phyloP scores from a whole-genome alignment of 2,113 vertebrate genomes.

The Mustela lutreola region DNA sequence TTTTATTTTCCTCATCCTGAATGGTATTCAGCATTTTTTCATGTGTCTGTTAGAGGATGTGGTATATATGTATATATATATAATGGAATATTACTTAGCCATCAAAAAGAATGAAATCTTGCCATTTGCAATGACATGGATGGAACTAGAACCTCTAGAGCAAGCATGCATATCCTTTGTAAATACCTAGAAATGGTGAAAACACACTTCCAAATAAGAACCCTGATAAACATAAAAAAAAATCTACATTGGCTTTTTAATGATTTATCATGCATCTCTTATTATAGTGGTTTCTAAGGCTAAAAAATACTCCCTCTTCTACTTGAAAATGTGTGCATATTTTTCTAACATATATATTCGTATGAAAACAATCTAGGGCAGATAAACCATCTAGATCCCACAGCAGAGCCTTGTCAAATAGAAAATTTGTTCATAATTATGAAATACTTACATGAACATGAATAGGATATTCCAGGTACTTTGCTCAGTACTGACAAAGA shows the following conservation, averaged over 20 bases:
- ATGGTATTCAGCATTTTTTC: too few relatives aligned
- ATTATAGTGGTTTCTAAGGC: not conserved
- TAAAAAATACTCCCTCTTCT: not conserved
- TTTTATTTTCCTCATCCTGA: too few relatives aligned
- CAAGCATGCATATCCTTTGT: not conserved
- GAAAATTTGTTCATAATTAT: not conserved
- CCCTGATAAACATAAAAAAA: not conserved
- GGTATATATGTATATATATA: too few relatives aligned
- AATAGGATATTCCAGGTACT: not conserved
- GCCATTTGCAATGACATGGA: too few relatives aligned
- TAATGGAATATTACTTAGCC: too few relatives aligned
- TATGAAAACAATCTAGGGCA: not conserved
- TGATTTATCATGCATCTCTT: not conserved
- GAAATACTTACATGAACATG: not conserved
- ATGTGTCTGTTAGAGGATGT: too few relatives aligned
- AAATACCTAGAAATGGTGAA: not conserved
- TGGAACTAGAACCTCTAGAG: not conserved
- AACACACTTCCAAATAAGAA: not conserved
- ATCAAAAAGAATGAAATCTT: too few relatives aligned
- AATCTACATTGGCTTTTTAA: not conserved
- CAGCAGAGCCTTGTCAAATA: not conserved
- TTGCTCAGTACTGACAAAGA: not conserved
- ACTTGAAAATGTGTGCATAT: not conserved
- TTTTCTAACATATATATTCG: not conserved
- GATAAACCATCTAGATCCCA: not conserved